Evolutionary conservation across 2,113 vertebrate species (phyloP).

Genomic region (Cheirogaleus medius): DNA sequence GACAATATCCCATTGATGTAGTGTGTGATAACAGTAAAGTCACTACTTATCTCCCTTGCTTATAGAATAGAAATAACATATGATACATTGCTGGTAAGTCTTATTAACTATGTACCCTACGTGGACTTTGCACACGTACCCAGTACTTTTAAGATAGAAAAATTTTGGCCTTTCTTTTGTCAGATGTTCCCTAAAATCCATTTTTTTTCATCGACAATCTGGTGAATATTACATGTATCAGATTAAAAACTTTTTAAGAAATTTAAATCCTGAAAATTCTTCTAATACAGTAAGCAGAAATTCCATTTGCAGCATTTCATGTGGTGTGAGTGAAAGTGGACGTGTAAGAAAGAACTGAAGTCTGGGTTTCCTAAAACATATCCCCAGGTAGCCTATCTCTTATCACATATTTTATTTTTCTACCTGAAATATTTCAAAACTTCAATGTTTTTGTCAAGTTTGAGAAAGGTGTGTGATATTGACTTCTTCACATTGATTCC

Average conservation of each 20-base stretch:
- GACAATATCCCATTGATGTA: background rate
- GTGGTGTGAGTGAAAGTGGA: background rate
- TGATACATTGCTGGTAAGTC: background rate
- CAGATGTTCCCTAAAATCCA: background rate
- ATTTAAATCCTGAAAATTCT: background rate
- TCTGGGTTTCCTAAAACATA: background rate
- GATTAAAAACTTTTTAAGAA: slow-evolving; percentile 22
- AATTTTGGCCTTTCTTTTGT: background rate
- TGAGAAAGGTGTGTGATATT: background rate
- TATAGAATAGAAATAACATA: background rate
- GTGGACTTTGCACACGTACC: background rate
- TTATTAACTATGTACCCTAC: background rate
- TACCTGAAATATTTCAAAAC: slow-evolving; percentile 29
- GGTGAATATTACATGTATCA: background rate
- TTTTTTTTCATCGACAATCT: background rate
- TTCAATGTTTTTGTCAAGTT: background rate
- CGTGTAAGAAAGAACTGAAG: background rate
- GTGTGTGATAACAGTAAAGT: background rate
- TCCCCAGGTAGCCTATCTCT: background rate
- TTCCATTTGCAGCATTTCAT: background rate
- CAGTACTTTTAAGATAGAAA: background rate
- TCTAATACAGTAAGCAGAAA: background rate
- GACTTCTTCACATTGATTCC: background rate
- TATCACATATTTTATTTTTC: background rate
- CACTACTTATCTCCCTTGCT: background rate